Base-by-base conservation (phyloP, 1,140 invertebrate genomes). In the Antheraea pernyi region DNA sequence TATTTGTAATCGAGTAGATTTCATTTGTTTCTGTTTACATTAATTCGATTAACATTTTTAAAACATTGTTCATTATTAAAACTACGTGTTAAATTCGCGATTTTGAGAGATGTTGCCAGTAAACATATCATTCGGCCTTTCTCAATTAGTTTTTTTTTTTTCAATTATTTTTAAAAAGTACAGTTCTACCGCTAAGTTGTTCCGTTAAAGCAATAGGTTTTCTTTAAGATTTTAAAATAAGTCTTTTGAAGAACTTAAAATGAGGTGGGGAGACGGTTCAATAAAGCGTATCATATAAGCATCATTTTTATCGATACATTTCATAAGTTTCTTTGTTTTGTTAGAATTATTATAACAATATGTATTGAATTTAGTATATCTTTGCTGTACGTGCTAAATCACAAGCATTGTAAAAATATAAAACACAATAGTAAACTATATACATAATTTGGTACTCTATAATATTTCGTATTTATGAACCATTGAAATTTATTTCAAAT, bases 121-220 rank as follows among this genome's bases (percentile, higher is more conserved):
- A 90, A 91, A 91, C 89, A 91, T 91, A 91, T 91, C 78, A 80
- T 87, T 91, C 86, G 88, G 89, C 89, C 75, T 82, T 91, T 91
- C 88, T 91, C 89, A 87, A 81, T 83, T n/a, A 42, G 0, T 42
- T 9, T 60, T 60, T 19, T 59, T 59, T 59, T 19, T 60, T 60
- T 19, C 7, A 10, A 19, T 60, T 60, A 16, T 42, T 60, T 60
- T 22, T 60, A 30, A 30, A 30, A 30, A 4, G 22, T 30, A 30
- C 22, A 30, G 22, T 79, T 73, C 77, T 84, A 77, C 79, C 70
- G 76, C 80, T 86, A 84, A 73, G 69, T 73, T 70, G 73, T 72
- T 67, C 72, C 73, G 69, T 75, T 77, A 72, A 71, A 70, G 67
- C 59, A 75, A 75, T 67, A 66, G 22, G 22, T 30, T 30, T 4